phyloP scores from a whole-genome alignment of 2,113 vertebrate genomes.

The Triplophysa siluroides region DNA sequence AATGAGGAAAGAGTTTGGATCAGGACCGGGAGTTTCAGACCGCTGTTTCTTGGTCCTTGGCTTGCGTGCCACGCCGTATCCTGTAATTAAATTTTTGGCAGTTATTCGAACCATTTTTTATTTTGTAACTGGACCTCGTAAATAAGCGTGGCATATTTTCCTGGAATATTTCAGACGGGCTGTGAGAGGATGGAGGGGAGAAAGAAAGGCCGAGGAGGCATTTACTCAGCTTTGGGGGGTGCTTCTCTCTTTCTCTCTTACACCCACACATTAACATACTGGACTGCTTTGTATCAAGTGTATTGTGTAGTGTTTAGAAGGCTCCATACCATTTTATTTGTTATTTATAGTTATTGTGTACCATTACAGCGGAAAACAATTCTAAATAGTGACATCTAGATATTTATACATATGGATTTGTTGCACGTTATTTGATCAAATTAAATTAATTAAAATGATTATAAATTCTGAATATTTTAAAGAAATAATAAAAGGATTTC shows the following conservation, averaged over 20 bases:
- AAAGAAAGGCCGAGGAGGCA: not conserved
- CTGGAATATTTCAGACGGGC: conserved; percentile 41
- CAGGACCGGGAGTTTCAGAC: conserved; percentile 12
- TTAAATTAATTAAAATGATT: too few species aligned
- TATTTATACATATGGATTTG: too few species aligned
- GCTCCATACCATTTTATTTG: too few species aligned
- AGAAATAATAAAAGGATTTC: too few species aligned
- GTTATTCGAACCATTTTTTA: conserved; percentile 28
- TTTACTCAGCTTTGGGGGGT: conserved; percentile 19
- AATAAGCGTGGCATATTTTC: conserved; percentile 50
- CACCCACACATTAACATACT: conserved; percentile 14
- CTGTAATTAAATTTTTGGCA: conserved; percentile 37
- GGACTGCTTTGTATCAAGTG: not conserved
- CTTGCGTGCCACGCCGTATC: conserved; percentile 37
- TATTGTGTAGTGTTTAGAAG: not conserved
- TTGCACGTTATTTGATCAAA: too few species aligned
- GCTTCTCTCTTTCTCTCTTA: conserved; percentile 17
- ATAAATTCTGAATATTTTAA: too few species aligned
- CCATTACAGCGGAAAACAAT: too few species aligned
- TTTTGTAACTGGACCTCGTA: conserved; percentile 44
- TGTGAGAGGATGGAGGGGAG: conserved; percentile 9
- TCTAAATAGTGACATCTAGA: too few species aligned
- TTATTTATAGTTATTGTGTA: too few species aligned
- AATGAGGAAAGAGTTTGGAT: conserved; percentile 12
- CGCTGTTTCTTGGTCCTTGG: conserved; percentile 29